Base-by-base conservation (phyloP, 2,888 invertebrate species). In the Argynnis bischoffii region DNA sequence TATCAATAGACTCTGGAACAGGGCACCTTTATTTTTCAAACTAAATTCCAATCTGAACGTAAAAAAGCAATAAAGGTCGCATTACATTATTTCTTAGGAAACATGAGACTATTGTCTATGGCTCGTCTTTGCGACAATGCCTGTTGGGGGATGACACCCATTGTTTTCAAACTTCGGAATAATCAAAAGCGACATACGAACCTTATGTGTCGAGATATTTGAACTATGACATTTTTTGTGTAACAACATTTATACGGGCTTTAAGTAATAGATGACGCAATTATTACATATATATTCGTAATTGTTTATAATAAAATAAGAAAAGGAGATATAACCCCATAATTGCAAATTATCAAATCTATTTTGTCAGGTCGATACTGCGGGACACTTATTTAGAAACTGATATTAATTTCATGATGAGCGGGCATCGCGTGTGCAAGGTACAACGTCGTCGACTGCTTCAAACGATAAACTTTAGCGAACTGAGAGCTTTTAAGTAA, bases 361-460 rank as follows among this genome's bases (percentile, higher is more conserved):
- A 74, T 70, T 74, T 77, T 76, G 77, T 74, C 76, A 84, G 84
- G 85, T 82, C 80, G 76, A 79, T 81, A 82, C 82, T 81, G 84
- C 79, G 84, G 81, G 81, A 85, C 82, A 86, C 85, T 88, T 88
- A 87, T 88, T 88, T 87, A 79, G 83, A 84, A 84, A 88, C 87
- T 84, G 84, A 88, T 90, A 90, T 90, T 89, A 88, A 89, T 90
- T 89, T 88, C 76, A 80, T 78, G 80, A 80, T 82, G 84, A 85
- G 81, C 82, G 81, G 77, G 79, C 82, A 77, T 89, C 81, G 89
- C 89, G 89, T 90, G 90, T 81, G 76, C 78, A 73, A 77, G 76
- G 78, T 80, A 78, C 80, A 76, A 76, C 71, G 57, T 53, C 69
- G 70, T 71, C 68, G 57, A 73, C n/a, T 47, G 67, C 35, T 56